These are phyloP conservation scores for Parnassius apollo DNA, from an alignment of 2,888 invertebrate genomes.

Conservation along the genomic window DNA sequence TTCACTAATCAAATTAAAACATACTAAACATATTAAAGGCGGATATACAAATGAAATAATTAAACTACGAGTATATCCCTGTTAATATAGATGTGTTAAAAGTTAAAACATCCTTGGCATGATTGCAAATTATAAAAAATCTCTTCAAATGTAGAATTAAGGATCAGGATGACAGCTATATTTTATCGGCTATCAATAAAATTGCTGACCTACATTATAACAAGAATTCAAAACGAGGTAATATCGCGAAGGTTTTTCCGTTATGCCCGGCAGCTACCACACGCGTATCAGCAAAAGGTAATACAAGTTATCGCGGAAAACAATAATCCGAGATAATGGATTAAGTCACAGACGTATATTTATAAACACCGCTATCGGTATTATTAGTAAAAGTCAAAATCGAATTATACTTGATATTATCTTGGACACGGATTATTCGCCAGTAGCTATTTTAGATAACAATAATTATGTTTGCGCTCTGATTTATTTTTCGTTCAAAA, in stretches of 20 bases:
- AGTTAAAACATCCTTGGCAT: no score
- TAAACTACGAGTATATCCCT: no score
- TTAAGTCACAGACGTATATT: constrained; percentile 69
- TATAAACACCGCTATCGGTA: constrained; percentile 71
- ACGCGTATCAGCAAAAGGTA: constrained; percentile 48
- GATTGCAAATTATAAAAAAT: no score
- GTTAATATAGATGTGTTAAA: no score
- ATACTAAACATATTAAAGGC: no score
- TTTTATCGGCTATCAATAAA: constrained; percentile 1
- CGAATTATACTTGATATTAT: constrained; percentile 46
- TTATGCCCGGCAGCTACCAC: constrained; percentile 24
- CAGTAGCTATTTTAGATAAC: constrained; percentile 25
- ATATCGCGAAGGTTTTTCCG: constrained; percentile 10
- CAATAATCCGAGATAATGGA: constrained; percentile 79
- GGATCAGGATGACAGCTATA: not conserved
- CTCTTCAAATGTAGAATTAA: no score
- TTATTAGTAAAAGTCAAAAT: constrained; percentile 54
- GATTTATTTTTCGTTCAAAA: constrained; percentile 21
- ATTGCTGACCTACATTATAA: constrained; percentile 4
- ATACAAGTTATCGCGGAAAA: constrained; percentile 65
- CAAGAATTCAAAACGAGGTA: constrained; percentile 3
- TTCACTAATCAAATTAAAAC: no score
- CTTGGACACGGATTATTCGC: constrained; percentile 17
- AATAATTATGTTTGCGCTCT: constrained; percentile 21
- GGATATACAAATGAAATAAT: no score